Conservation (phyloP, 2,888 invertebrate genomes). For the Hydraecia micacea region DNA sequence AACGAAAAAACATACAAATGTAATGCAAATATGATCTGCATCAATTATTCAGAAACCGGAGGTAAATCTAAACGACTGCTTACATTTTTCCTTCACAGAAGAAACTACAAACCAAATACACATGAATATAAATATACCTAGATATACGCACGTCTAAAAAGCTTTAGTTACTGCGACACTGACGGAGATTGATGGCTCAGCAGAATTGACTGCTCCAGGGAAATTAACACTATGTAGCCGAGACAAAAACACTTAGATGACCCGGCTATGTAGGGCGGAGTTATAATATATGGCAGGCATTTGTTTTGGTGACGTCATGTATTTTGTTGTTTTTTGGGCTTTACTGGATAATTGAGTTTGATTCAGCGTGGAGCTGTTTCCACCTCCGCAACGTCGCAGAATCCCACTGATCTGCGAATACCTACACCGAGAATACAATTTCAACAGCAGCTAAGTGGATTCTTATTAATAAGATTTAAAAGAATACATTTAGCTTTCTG, state of each 20-base stretch:
- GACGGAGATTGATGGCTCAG: slow-evolving; percentile 80
- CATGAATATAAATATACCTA: slow-evolving; percentile 30
- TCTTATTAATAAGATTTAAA: too few relatives aligned
- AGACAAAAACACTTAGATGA: slow-evolving; percentile 67
- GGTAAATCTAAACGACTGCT: background rate
- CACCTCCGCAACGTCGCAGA: background rate
- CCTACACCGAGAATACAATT: background rate
- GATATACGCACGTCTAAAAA: slow-evolving; percentile 50
- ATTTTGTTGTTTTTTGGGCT: slow-evolving; percentile 57
- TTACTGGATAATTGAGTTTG: slow-evolving; percentile 52
- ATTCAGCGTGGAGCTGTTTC: background rate
- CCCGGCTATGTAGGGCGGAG: slow-evolving; percentile 43
- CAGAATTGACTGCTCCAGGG: slow-evolving; percentile 79
- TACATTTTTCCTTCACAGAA: slow-evolving; percentile 2
- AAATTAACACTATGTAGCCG: slow-evolving; percentile 78
- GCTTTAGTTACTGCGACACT: slow-evolving; percentile 60
- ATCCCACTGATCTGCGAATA: background rate
- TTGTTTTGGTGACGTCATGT: slow-evolving; percentile 53
- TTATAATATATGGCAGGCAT: slow-evolving; percentile 51
- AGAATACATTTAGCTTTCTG: background rate
- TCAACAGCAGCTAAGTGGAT: background rate
- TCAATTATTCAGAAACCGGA: background rate
- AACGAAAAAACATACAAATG: background rate
- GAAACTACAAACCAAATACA: slow-evolving; percentile 18
- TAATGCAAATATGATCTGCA: background rate